Evolutionary conservation across 1,140 invertebrate genomes (phyloP).

Genomic region (Heliconius himera): DNA sequence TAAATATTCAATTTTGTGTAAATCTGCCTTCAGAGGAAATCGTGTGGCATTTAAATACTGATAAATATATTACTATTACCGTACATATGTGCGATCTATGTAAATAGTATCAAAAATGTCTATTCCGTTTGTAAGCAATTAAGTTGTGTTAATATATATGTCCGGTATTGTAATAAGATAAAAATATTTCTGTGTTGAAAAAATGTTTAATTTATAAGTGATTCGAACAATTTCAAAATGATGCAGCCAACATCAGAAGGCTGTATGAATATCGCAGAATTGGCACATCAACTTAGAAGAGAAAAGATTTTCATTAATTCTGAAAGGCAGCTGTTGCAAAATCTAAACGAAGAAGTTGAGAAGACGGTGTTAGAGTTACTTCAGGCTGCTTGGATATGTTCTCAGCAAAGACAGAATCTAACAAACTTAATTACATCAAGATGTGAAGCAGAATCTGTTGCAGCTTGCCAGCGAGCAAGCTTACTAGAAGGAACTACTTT

Average conservation of each 20-base stretch:
- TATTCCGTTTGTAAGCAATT: constrained; percentile 24
- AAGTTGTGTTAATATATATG: constrained; percentile 48
- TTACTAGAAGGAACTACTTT: constrained; percentile 90
- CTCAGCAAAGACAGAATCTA: constrained; percentile 93
- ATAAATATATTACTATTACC: background rate
- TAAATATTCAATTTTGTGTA: constrained; percentile 42
- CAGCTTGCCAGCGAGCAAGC: constrained; percentile 90
- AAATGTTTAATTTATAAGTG: constrained; percentile 56
- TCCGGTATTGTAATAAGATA: constrained; percentile 52
- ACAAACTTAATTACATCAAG: constrained; percentile 89
- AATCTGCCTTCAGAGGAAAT: background rate
- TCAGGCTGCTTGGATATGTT: constrained; percentile 93
- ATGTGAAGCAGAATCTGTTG: constrained; percentile 87
- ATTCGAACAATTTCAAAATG: constrained; percentile 53
- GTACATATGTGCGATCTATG: background rate
- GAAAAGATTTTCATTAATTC: constrained; percentile 80
- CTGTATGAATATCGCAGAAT: constrained; percentile 75
- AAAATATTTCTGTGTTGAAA: constrained; percentile 47
- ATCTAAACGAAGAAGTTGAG: constrained; percentile 77
- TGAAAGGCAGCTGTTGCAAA: constrained; percentile 75
- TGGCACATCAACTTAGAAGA: constrained; percentile 73
- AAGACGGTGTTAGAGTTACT: constrained; percentile 71
- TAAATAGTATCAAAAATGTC: constrained; percentile 12
- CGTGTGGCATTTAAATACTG: background rate
- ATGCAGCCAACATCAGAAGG: constrained; percentile 78